phyloP scores from a whole-genome alignment of 1,140 invertebrate genomes.

The Megalopta genalis region DNA sequence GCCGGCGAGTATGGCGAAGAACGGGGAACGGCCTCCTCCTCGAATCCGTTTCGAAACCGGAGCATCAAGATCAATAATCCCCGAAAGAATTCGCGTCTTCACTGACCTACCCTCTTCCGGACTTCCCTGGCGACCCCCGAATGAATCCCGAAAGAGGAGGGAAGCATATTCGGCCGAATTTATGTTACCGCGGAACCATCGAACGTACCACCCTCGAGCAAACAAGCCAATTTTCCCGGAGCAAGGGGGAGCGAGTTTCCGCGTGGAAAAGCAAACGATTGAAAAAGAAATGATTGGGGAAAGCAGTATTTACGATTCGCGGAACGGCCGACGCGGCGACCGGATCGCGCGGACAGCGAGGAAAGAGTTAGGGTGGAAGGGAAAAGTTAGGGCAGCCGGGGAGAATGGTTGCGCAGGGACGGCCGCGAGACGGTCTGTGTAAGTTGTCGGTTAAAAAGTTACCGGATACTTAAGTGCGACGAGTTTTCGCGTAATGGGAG shows the following conservation, averaged over 20 bases:
- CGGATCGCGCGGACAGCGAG: too few species aligned
- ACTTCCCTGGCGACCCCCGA: background rate
- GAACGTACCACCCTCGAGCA: background rate
- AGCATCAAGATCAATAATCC: slow-evolving; percentile 38
- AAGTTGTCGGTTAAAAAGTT: slow-evolving; percentile 59
- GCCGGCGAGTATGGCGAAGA: background rate
- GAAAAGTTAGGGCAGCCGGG: slow-evolving; percentile 21
- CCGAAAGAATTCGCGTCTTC: slow-evolving; percentile 30
- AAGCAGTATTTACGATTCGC: too few species aligned
- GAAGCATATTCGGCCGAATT: slow-evolving; percentile 28
- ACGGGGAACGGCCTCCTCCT: background rate
- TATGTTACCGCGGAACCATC: background rate
- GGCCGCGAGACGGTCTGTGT: slow-evolving; percentile 1
- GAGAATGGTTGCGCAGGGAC: slow-evolving; percentile 25
- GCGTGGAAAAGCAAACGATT: too few species aligned
- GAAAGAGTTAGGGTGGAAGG: slow-evolving; percentile 5
- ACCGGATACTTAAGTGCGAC: slow-evolving; percentile 41
- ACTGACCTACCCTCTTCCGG: slow-evolving; percentile 33
- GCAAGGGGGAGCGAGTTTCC: background rate
- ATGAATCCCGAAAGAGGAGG: background rate
- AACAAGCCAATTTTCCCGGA: background rate
- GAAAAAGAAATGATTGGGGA: too few species aligned
- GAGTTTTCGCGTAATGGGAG: slow-evolving; percentile 42
- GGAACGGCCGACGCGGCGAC: too few species aligned
- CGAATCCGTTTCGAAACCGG: slow-evolving; percentile 7